These are phyloP conservation scores for Eupithecia centaureata DNA, from an alignment of 2,888 invertebrate genomes.

Conservation along the genomic window DNA sequence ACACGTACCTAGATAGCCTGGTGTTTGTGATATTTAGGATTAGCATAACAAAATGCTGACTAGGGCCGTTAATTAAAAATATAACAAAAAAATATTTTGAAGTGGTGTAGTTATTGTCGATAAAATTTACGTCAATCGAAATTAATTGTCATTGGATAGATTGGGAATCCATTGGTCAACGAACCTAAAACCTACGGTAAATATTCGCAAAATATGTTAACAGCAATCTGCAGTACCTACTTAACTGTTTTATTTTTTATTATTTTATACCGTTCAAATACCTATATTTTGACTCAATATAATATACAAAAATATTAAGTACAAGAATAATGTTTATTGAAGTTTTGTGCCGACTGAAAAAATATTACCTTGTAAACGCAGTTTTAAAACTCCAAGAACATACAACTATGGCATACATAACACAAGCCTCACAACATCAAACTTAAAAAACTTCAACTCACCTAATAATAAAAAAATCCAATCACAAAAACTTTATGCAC, in stretches of 20 bases:
- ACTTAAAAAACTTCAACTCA: constrained; percentile 18
- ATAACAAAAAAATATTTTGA: background rate
- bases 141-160: background rate
- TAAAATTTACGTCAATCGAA: background rate
- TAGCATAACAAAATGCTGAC: background rate
- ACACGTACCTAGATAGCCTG: background rate
- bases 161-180: background rate
- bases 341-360: background rate
- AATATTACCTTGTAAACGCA: background rate
- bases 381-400: background rate
- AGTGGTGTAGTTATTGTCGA: background rate
- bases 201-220: background rate
- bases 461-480: constrained; percentile 47
- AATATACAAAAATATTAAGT: background rate
- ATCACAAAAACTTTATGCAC: constrained; percentile 28
- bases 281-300: too few relatives aligned
- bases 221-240: background rate
- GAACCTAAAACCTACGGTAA: background rate
- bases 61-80: background rate
- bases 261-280: background rate
- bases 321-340: background rate
- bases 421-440: background rate
- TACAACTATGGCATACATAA: background rate
- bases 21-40: background rate
- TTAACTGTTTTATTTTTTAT: too few relatives aligned